These are phyloP conservation scores for Pavo muticus DNA, from an alignment of 2,113 vertebrate genomes.

Conservation along the genomic window DNA sequence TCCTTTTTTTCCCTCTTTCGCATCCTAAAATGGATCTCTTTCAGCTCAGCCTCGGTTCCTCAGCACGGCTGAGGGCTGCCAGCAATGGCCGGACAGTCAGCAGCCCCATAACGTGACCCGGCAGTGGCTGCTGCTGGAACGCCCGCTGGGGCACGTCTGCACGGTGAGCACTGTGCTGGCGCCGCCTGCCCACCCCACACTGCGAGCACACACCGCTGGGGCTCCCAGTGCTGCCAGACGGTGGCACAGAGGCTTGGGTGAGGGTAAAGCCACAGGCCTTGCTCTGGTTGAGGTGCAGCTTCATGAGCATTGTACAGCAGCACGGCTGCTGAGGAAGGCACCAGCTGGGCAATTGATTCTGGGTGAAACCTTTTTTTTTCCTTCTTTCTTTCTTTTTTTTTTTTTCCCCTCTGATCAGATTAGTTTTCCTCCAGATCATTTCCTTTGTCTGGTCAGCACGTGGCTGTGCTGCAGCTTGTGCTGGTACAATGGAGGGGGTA, in stretches of 20 bases:
- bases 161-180: background rate
- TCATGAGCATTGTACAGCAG: background rate
- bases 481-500: background rate
- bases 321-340: background rate
- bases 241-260: background rate
- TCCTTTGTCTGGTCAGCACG: slow-evolving; percentile 10
- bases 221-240: background rate
- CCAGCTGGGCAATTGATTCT: background rate
- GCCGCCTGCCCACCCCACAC: background rate
- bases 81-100: background rate
- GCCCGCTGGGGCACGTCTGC: background rate
- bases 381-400: background rate
- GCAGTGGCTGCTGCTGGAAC: background rate
- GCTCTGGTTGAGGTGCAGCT: background rate
- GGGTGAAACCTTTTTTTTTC: background rate
- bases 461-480: background rate
- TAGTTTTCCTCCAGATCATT: slow-evolving; percentile 8
- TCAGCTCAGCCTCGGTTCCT: background rate
- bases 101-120: background rate
- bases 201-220: rapidly evolving
- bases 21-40: background rate
- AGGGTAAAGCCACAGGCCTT: background rate
- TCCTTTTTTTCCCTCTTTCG: background rate
- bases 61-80: background rate
- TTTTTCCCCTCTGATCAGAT: background rate